Evolutionary conservation across 2,888 invertebrate species (phyloP), one percentile per base, ranked within the genome.

Genomic region (Lysandra bellargus): DNA sequence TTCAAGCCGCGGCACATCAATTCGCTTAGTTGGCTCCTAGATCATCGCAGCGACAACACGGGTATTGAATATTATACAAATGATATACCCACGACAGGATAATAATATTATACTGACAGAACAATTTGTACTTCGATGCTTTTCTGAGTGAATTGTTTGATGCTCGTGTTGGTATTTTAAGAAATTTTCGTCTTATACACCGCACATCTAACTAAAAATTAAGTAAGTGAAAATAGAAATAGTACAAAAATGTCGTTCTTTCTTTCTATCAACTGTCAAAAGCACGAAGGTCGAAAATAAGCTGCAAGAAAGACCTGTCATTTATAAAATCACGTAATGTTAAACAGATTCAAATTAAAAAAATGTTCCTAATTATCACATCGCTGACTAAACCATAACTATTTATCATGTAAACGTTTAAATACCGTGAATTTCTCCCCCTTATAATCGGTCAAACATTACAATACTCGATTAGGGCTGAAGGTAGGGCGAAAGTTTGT

Each of bases 391-490:
- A 64, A 12, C 64, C 49, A 49, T 49, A 49, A 9, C 49, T 49
- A 4, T 30, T 30, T 12, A 64, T 64, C 9, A 30, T 12, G 4
- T 30, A 64, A 64, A 69, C 33, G 33, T 9, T 69, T 37, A 33
- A 37, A 69, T 37, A 33, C 5, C 69, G 37, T 37, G 1, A 64
- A 64, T 33, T 69, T 33, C 64, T 2, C 33, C 5, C 69, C 69
- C 5, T 69, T 37, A 5, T 69, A 69, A 69, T 69, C 69, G 69
- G 69, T 69, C 33, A 69, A 69, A 69, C 23, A 61, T 0, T 64
- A 64, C 33, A 69, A 69, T 69, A 69, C 33, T 69, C 69, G 69
- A 69, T 69, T 37, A 69, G 14, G 69, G 33, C 69, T 14, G 69
- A 33, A 69, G 69, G 69, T 33, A 4, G 30, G 30, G 30, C 14